Percentiles rank a stretch among this genome's conserved stretches.
These are phyloP conservation scores for Agrochola circellaris DNA, from an alignment of 2,888 invertebrate species.

Conservation along the genomic window DNA sequence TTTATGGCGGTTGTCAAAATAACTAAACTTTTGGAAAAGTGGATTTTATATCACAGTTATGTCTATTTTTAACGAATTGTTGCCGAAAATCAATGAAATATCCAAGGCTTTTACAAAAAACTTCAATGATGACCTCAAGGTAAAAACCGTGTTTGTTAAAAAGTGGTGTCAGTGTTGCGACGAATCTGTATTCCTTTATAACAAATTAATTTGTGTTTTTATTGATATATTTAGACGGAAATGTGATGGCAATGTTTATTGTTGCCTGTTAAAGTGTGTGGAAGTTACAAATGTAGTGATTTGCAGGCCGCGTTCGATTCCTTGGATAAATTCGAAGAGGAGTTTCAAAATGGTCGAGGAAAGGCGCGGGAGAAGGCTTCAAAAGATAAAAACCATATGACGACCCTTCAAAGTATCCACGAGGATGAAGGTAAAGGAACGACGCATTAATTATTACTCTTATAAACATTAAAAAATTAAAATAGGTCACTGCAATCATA, in stretches of 20 bases:
- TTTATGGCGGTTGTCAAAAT: slow-evolving; percentile 83
- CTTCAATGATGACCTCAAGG: slow-evolving; percentile 83
- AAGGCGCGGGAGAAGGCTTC: slow-evolving; percentile 76
- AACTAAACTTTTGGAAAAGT: slow-evolving; percentile 76
- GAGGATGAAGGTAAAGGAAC: slow-evolving; percentile 83
- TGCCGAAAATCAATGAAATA: slow-evolving; percentile 82
- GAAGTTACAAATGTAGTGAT: slow-evolving; percentile 65
- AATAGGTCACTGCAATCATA: neutral
- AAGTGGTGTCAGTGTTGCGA: slow-evolving; percentile 44
- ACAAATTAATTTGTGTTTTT: slow-evolving; percentile 39
- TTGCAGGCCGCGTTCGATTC: slow-evolving; percentile 79
- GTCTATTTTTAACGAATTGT: slow-evolving; percentile 86
- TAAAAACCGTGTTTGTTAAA: slow-evolving; percentile 67
- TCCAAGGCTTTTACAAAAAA: slow-evolving; percentile 75
- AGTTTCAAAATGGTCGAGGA: slow-evolving; percentile 76
- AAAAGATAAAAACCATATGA: slow-evolving; percentile 79
- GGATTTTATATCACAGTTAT: slow-evolving; percentile 79
- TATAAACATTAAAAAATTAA: neutral
- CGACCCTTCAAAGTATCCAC: slow-evolving; percentile 83
- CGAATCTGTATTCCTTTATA: slow-evolving; percentile 30
- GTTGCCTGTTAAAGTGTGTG: slow-evolving; percentile 37
- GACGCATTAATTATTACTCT: slow-evolving; percentile 7
- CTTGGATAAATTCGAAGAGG: slow-evolving; percentile 83
- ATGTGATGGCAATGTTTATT: slow-evolving; percentile 13
- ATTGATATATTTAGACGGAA: slow-evolving; percentile 3